A percentile compares a stretch with the other conserved stretches of the same genome.
These are phyloP conservation scores for Glyphotaelius pellucidus DNA, from an alignment of 2,888 invertebrate genomes.

Conservation along the genomic window DNA sequence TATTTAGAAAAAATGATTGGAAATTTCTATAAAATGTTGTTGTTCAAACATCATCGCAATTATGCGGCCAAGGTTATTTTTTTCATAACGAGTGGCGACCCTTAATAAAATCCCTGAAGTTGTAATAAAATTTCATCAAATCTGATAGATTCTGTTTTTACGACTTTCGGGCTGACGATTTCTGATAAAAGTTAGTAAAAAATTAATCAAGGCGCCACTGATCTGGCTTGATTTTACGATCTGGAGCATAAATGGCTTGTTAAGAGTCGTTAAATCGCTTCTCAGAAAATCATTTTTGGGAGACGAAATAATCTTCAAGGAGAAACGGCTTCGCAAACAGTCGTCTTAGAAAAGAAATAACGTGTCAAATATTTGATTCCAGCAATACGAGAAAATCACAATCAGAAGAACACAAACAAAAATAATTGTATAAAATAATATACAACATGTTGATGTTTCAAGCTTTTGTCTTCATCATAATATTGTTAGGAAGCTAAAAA, in stretches of 20 bases:
- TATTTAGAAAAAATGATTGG: not conserved
- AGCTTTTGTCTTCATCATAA: not conserved
- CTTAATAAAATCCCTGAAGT: not conserved
- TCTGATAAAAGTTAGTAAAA: not conserved
- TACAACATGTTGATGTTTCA: not conserved
- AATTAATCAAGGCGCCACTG: not conserved
- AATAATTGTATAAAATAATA: not conserved
- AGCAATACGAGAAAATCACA: not conserved
- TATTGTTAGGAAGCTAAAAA: not conserved
- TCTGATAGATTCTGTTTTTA: not conserved
- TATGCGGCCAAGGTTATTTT: not conserved
- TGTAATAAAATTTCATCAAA: not conserved
- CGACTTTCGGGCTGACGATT: not conserved
- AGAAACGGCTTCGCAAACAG: not conserved
- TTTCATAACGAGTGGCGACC: not conserved
- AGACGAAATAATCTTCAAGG: not conserved
- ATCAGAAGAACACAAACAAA: not conserved
- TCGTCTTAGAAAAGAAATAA: not conserved
- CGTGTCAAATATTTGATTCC: not conserved
- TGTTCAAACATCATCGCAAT: not conserved
- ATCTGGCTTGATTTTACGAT: conserved; percentile 2
- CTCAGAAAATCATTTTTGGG: conserved; percentile 2
- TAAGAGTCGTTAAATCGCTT: not conserved
- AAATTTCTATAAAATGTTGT: not conserved
- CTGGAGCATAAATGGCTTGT: not conserved